These are phyloP conservation scores for Blastobasis adustella DNA, from an alignment of 2,888 invertebrate species.

Conservation along the genomic window DNA sequence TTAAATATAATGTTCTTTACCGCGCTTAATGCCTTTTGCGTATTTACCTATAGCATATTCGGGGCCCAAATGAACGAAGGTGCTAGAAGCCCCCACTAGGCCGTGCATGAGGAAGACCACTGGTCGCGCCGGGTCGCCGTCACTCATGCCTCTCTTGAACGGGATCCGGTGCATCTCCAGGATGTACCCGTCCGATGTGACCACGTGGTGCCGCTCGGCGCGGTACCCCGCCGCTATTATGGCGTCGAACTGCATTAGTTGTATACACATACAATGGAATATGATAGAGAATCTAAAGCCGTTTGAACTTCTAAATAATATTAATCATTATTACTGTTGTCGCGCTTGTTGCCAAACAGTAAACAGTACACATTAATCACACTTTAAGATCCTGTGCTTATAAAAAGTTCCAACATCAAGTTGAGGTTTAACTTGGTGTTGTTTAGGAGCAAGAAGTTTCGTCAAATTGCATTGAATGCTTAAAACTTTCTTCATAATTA, in stretches of 20 bases:
- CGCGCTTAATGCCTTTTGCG: background rate
- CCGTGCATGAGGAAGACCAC: conserved; percentile 34
- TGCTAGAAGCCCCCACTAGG: conserved; percentile 20
- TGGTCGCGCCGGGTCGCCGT: conserved; percentile 13
- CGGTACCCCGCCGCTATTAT: conserved; percentile 23
- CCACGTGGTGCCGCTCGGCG: conserved; percentile 23
- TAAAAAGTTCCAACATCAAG: too few relatives aligned
- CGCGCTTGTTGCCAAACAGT: too few relatives aligned
- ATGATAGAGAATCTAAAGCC: too few relatives aligned
- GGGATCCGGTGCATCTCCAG: conserved; percentile 33
- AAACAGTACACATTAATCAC: too few relatives aligned
- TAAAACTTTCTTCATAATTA: too few relatives aligned
- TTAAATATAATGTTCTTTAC: background rate
- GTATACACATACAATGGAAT: too few relatives aligned
- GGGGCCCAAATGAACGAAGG: conserved; percentile 20
- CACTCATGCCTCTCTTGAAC: conserved; percentile 14
- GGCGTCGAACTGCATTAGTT: conserved; percentile 22
- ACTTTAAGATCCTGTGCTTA: too few relatives aligned
- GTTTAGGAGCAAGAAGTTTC: too few relatives aligned
- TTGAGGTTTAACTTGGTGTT: too few relatives aligned
- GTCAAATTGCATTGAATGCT: too few relatives aligned
- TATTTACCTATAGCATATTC: conserved; percentile 22
- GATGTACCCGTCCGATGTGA: conserved; percentile 31
- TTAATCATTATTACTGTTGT: too few relatives aligned
- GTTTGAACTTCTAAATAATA: too few relatives aligned